phyloP scores from a whole-genome alignment of 23 tunicate genomes.

The Phallusia fumigata region DNA sequence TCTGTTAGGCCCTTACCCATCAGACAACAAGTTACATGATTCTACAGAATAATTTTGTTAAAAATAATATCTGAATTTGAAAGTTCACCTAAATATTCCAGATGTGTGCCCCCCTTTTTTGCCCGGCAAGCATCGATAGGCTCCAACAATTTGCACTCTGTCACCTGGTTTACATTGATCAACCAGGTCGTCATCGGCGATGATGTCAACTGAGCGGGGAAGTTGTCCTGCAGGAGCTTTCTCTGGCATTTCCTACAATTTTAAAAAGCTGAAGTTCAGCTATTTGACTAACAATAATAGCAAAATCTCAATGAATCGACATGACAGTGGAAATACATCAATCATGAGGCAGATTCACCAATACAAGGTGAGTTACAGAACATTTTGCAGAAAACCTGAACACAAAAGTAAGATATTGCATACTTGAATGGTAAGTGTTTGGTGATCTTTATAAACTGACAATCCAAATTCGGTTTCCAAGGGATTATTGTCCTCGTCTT shows the following conservation, averaged over 20 bases:
- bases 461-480: conserved; percentile 97
- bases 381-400: no score
- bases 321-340: no score
- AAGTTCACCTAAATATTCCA: conserved; percentile 63
- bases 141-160: conserved; percentile 87
- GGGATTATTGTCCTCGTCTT: conserved; percentile 92
- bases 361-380: no score
- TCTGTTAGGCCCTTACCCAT: no score
- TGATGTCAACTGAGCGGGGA: conserved; percentile 93
- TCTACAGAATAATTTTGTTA: no score
- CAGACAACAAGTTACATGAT: no score
- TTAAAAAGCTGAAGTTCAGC: no score
- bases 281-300: no score
- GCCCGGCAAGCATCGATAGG: conserved; percentile 95
- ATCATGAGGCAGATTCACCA: no score
- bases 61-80: neutral
- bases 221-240: conserved; percentile 98
- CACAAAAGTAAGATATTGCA: neutral
- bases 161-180: conserved; percentile 98
- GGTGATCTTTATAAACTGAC: conserved; percentile 95
- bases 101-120: conserved; percentile 89
- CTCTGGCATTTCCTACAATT: conserved; percentile 95
- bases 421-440: conserved; percentile 83
- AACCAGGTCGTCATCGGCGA: conserved; percentile 90
- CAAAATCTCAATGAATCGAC: no score